Evolutionary conservation across 2,797 vertebrate genomes (phyloP).

Genomic region (Galagoides demidoff): DNA sequence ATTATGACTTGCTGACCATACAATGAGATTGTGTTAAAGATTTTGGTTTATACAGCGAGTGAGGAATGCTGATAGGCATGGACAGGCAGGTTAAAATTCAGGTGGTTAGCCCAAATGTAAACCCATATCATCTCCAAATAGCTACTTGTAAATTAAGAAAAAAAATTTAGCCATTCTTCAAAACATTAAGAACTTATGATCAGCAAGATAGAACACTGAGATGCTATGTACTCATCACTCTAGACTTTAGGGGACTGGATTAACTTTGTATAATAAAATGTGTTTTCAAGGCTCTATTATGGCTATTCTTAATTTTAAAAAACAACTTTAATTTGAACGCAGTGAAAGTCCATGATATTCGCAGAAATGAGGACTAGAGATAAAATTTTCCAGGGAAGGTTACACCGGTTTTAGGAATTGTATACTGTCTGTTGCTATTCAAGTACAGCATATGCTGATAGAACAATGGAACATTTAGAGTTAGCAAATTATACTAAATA

Average conservation of each 20-base stretch:
- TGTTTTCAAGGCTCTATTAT: background rate
- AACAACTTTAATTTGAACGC: background rate
- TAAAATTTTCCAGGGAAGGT: background rate
- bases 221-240: background rate
- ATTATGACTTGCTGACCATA: background rate
- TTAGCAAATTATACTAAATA: background rate
- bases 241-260: background rate
- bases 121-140: background rate
- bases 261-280: background rate
- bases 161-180: background rate
- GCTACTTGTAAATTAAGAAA: background rate
- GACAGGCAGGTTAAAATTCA: background rate
- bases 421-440: background rate
- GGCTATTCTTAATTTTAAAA: background rate
- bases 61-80: background rate
- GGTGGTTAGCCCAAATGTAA: background rate
- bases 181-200: background rate
- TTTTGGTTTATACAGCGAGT: background rate
- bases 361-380: background rate
- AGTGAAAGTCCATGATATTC: background rate
- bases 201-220: background rate
- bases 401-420: background rate
- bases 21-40: slow-evolving; percentile 4
- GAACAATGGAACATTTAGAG: background rate
- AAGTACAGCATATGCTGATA: background rate